Evolutionary conservation across 2,888 invertebrate genomes (phyloP), one percentile per base, ranked within the genome.

Genomic region (Melitaea athalia): DNA sequence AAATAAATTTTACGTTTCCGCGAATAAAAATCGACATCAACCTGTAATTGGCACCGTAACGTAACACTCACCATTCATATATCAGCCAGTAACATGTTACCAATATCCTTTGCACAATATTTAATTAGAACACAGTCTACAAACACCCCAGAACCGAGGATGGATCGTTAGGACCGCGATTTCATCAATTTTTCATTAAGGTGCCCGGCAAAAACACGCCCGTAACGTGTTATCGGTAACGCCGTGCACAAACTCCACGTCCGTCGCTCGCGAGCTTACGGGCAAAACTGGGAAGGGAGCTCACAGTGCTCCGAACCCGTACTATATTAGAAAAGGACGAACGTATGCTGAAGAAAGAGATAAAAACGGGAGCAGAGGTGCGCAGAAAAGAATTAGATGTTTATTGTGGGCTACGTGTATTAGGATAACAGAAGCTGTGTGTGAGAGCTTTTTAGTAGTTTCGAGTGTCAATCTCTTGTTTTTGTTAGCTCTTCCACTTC

Each of bases 351-450:
- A 73, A 15, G 83, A 90, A 66, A 57, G 82, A 70, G 88, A 90
- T 71, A 67, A 74, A 75, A 50, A 70, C 79, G 79, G 84, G 86
- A 87, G 89, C 89, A 88, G 89, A 92, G 92, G 89, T 91, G 91
- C 91, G 92, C 91, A 90, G 85, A 86, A 89, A 90, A 90, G 88
- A 89, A 91, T 90, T 89, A 87, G 89, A 91, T 91, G 92, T 91
- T 91, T 91, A 90, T 92, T 78, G 88, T 87, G 87, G 88, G 84
- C 83, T 86, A 84, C 85, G 84, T 83, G 89, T 88, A 87, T 87
- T 86, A 81, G 86, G 89, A 89, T 88, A 88, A 89, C 85, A 86
- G 84, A 82, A 84, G 82, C 81, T 82, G 77, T 79, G 77, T 79
- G 84, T 83, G 84, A 81, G 84, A 81, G 83, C 83, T 85, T 86